Percentiles rank a stretch among this genome's conserved stretches.
These are phyloP conservation scores for Drosophila atripex DNA, from an alignment of 2,888 invertebrate genomes.

Conservation along the genomic window DNA sequence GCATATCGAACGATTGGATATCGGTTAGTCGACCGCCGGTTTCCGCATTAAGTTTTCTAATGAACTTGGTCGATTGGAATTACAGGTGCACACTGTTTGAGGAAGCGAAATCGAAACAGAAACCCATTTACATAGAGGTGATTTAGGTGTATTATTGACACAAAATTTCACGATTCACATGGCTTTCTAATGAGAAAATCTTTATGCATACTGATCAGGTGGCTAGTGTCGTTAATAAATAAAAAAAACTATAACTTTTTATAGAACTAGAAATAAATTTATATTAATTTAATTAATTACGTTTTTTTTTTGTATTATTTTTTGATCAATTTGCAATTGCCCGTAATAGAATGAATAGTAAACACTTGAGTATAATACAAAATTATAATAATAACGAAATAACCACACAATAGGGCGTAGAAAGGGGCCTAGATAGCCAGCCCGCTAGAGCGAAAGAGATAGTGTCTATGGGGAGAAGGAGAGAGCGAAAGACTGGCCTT, in stretches of 20 bases:
- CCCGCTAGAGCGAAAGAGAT: neutral
- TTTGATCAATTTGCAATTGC: neutral
- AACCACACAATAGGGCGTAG: conserved; percentile 12
- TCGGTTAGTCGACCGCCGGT: conserved; percentile 48
- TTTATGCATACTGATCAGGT: neutral
- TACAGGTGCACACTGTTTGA: conserved; percentile 28
- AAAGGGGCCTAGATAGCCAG: neutral
- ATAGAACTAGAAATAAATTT: neutral
- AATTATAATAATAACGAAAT: conserved; percentile 40
- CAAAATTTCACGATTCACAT: neutral
- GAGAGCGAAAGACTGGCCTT: conserved; percentile 33
- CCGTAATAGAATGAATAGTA: neutral
- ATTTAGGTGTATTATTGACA: conserved; percentile 1
- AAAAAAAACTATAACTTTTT: neutral
- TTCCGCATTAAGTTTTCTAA: conserved; percentile 53
- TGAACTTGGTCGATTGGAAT: conserved; percentile 24
- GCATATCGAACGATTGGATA: conserved; percentile 38
- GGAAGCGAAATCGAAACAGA: conserved; percentile 10
- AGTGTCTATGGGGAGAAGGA: neutral
- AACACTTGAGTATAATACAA: conserved; percentile 8
- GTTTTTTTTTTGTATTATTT: too few species aligned
- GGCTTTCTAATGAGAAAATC: conserved; percentile 6
- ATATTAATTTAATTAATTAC: neutral
- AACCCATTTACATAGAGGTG: neutral
- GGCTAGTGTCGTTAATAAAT: neutral